These are phyloP conservation scores for Elanoides forficatus DNA, from an alignment of 2,113 vertebrate genomes.

Conservation along the genomic window DNA sequence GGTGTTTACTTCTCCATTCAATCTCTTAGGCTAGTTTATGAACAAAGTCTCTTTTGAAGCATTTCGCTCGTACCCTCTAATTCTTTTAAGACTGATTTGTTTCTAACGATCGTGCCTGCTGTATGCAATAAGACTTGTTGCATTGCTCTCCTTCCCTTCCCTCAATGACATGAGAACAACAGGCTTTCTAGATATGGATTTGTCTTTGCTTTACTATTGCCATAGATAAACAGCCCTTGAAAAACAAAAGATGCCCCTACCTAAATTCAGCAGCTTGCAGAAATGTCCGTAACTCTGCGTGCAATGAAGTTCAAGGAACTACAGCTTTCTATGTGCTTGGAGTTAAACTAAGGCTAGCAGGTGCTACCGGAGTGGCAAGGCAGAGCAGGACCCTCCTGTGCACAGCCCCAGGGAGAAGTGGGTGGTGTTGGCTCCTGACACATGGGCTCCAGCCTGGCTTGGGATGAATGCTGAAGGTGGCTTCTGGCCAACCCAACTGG, in stretches of 20 bases:
- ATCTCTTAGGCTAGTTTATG: not conserved
- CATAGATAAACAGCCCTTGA: not conserved
- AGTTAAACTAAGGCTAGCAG: not conserved
- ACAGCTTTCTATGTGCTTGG: rapidly evolving
- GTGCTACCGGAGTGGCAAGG: not conserved
- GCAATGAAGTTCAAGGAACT: not conserved
- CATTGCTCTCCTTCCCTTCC: not conserved
- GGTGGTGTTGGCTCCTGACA: not conserved
- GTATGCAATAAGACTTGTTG: not conserved
- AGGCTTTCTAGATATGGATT: not conserved
- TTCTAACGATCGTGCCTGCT: not conserved
- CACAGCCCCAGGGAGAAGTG: not conserved
- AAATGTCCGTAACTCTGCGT: not conserved
- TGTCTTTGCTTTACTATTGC: not conserved
- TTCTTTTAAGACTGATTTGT: not conserved
- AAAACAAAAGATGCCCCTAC: not conserved
- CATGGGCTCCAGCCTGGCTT: not conserved
- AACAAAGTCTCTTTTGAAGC: not conserved
- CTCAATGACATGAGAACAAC: not conserved
- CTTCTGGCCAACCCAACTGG: not conserved
- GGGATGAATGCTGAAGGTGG: not conserved
- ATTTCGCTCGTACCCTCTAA: not conserved
- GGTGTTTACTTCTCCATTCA: not conserved
- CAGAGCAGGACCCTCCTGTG: not conserved
- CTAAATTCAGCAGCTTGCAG: not conserved